Base-by-base conservation (phyloP, 2,888 invertebrate species). In the Luperina testacea region DNA sequence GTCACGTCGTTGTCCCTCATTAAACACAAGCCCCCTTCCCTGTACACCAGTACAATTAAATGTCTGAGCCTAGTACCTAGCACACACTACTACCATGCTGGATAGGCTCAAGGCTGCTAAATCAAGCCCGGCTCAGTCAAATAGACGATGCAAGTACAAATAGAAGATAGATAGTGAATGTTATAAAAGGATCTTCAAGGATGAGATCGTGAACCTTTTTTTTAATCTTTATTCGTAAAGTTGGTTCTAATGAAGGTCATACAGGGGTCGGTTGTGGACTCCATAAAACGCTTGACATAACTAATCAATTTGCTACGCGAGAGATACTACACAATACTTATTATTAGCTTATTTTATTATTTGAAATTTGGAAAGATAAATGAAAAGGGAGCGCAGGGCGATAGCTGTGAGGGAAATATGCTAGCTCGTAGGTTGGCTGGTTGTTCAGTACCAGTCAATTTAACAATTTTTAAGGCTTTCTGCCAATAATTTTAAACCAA, bases 181-280 rank as follows among this genome's bases (percentile, higher is more conserved):
- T 59, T 42, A 59, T 24, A 51, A 69, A 59, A 82, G 64, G 20
- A 65, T 82, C 17, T 73, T 63, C 57, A 65, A 70, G 69, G 27
- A 75, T 64, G 59, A 70, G 48, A 78, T 71, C 38, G 24, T 67
- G 48, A 81, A 65, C 42, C 59, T 59, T 70, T 70, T 70, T 63
- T n/a, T 64, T 65, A 65, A 72, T 80, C 42, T 48, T 24, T 67
- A 27, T 45, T 72, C 38, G 45, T 80, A 32, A 15, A 67, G 48
- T 81, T 80, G 20, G 17, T 61, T 75, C 9, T 68, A 68, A 48
- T 51, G 24, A 53, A 81, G 67, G 27, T 80, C 57, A 64, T 32
- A 42, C 17, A 42, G 42, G 15, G 51, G 59, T 73, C 27, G 32
- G 32, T 53, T 72, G 42, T 80, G 68, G 17, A 61, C 20, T 61